These are phyloP conservation scores for Bovichtus variegatus DNA, from an alignment of 2,797 vertebrate species.

Conservation along the genomic window DNA sequence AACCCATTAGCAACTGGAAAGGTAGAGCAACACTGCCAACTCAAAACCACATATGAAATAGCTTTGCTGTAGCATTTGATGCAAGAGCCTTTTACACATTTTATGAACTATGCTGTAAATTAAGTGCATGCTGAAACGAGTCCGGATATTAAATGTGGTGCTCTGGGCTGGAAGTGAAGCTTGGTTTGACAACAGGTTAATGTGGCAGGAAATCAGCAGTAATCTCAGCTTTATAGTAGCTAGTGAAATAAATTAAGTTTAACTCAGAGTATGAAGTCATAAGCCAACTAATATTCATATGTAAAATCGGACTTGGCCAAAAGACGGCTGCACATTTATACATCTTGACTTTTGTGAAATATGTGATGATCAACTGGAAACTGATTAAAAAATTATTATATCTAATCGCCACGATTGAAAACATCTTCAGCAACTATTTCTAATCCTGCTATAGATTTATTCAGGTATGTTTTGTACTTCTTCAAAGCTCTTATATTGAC, in stretches of 20 bases:
- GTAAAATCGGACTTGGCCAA: not conserved
- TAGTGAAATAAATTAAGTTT: conserved; percentile 5
- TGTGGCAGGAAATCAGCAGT: conserved; percentile 8
- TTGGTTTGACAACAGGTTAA: conserved; percentile 23
- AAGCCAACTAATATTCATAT: not conserved
- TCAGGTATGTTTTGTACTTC: not conserved
- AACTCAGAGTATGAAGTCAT: not conserved
- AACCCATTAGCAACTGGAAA: conserved; percentile 38
- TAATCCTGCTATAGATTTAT: not conserved
- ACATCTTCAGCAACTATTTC: not conserved
- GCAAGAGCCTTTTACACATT: conserved; percentile 50
- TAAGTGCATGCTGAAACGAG: conserved; percentile 41
- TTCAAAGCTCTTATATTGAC: not conserved
- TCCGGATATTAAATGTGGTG: conserved; percentile 35
- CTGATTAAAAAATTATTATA: not conserved
- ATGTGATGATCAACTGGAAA: not conserved
- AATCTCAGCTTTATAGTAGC: not conserved
- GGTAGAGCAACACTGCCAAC: conserved; percentile 23
- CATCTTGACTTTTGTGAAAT: not conserved
- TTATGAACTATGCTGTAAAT: conserved; percentile 56
- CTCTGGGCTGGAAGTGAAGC: conserved; percentile 11
- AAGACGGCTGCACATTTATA: not conserved
- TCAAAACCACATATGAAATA: conserved; percentile 9
- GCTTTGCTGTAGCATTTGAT: conserved; percentile 49
- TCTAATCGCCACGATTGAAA: not conserved